phyloP scores from a whole-genome alignment of 1,140 invertebrate genomes.

The Penaeus chinensis region DNA sequence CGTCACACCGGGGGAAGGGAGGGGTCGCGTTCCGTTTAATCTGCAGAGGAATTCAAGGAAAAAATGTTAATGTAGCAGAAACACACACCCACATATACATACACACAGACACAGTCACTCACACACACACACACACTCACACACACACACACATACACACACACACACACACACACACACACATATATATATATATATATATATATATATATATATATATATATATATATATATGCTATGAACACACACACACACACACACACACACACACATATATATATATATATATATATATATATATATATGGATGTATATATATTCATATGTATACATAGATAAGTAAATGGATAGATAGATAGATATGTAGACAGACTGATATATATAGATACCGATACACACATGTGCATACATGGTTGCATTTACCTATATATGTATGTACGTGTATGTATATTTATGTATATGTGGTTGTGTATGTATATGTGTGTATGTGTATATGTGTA shows the following conservation, averaged over 20 bases:
- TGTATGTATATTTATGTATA: no score
- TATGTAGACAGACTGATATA: background rate
- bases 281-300: background rate
- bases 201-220: no score
- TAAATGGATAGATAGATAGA: background rate
- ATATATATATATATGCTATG: background rate
- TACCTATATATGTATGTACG: background rate
- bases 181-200: background rate
- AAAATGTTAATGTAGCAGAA: no score
- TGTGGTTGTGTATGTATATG: no score
- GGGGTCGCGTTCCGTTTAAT: no score
- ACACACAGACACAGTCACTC: background rate
- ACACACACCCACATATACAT: background rate
- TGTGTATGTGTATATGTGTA: no score
- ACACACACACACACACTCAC: conserved; percentile 3
- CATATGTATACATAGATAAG: background rate
- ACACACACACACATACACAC: conserved; percentile 8
- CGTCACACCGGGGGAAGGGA: background rate
- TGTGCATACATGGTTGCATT: background rate
- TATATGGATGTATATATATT: background rate
- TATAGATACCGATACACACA: no score
- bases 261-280: no score
- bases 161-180: conserved; percentile 13
- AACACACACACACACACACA: conserved; percentile 7
- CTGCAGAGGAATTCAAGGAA: no score